Evolutionary conservation across 2,888 invertebrate genomes (phyloP).

Genomic region (Leptarthrus brevirostris): DNA sequence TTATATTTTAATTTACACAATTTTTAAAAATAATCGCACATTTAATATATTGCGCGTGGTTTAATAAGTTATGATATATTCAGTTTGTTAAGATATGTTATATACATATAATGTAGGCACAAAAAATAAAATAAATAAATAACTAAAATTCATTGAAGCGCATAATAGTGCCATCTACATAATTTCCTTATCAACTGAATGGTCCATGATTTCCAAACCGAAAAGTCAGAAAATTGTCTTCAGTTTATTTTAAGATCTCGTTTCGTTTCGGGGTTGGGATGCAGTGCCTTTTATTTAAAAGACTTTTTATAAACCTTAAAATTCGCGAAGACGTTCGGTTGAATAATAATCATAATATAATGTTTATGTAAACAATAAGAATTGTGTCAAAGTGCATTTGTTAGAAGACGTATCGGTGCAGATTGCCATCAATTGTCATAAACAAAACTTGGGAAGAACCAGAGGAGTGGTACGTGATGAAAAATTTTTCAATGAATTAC

Average conservation of each 20-base stretch:
- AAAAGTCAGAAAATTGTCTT: slow-evolving; percentile 42
- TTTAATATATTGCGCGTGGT: too few relatives aligned
- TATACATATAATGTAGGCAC: too few relatives aligned
- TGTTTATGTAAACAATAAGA: background rate
- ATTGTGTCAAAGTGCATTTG: slow-evolving; percentile 1
- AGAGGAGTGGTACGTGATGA: slow-evolving; percentile 34
- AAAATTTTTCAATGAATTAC: slow-evolving; percentile 8
- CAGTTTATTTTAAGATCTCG: slow-evolving; percentile 47
- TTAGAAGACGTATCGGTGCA: background rate
- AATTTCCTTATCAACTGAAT: background rate
- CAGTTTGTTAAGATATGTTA: too few relatives aligned
- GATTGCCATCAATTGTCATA: background rate
- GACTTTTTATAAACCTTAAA: background rate
- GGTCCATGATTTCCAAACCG: slow-evolving; percentile 9
- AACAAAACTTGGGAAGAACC: slow-evolving; percentile 19
- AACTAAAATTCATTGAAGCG: too few relatives aligned
- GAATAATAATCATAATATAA: slow-evolving; percentile 1
- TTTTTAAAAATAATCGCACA: too few relatives aligned
- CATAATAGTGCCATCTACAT: background rate
- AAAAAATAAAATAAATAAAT: too few relatives aligned
- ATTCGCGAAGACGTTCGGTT: background rate
- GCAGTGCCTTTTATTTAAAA: slow-evolving; percentile 32
- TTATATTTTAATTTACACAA: too few relatives aligned
- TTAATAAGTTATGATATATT: too few relatives aligned
- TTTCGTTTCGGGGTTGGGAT: too few relatives aligned